Evolutionary conservation across 2,888 invertebrate species (phyloP), one percentile per base, ranked within the genome.

Genomic region (Lasioglossum malachurum): DNA sequence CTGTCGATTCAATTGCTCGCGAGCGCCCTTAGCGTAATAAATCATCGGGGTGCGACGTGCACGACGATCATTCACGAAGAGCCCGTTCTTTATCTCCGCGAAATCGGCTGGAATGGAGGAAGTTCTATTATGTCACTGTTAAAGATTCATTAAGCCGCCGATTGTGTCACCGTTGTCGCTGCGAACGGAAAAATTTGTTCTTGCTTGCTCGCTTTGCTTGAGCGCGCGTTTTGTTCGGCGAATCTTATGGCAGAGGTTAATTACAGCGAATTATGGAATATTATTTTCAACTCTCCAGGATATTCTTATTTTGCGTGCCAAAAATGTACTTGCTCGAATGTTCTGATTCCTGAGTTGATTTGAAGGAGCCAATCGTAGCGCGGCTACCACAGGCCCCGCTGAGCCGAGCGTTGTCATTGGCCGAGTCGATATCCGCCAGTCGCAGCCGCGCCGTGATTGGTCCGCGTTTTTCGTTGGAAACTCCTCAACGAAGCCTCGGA

Each of bases 1-100:
- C 80, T 80, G 75, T 85, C 85, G 73, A 86, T 78, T 75, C 86
- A 78, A 86, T 86, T 85, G 85, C 71, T 72, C 86, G 71, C 86
- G 71, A 38, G 35, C 44, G 69, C 35, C 57, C 80, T 35, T 23
- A 41, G 0, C 7, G 86, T 64, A 71, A 86, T 86, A 85, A 86
- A 86, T 86, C 77, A 85, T 80, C 69, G 41, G 8, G 27, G 2
- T 8, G 35, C 60, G 77, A 80, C 74, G 72, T 35, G 79, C 60
- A 27, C 80, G 23, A 35, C 44, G 27, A 57, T 31, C 46, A 53
- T 49, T 86, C 77, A 69, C 53, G 41, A 67, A 38, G 77, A 71
- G 8, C 44, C 23, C 27, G 27, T 57, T 85, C 64, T 69, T 71
- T 77, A 80, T 77, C 73, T 69, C 27, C 31, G 31, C 46, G 38